phyloP scores from a whole-genome alignment of 2,797 vertebrate genomes.

The Enteromius trimaculatus region DNA sequence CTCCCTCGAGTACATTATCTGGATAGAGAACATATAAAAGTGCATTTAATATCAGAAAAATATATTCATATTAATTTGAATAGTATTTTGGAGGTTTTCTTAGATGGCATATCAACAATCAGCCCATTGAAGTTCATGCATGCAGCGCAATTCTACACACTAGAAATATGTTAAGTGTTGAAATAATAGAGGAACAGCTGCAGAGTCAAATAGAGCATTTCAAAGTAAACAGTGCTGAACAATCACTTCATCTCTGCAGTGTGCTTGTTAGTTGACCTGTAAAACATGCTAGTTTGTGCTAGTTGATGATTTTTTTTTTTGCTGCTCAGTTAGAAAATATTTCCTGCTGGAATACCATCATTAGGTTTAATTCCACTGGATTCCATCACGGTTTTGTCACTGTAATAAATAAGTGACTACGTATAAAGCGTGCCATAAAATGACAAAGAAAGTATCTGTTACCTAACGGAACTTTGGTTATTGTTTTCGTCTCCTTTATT shows the following conservation, averaged over 20 bases:
- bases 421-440: background rate
- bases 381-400: conserved; percentile 9
- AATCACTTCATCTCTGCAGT: background rate
- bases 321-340: background rate
- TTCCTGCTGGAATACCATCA: background rate
- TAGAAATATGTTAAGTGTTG: conserved; percentile 43
- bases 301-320: conserved; percentile 1
- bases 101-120: conserved; percentile 2
- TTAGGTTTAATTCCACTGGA: conserved; percentile 1
- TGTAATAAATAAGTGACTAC: background rate
- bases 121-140: conserved; percentile 14
- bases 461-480: conserved; percentile 69
- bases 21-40: conserved; percentile 37
- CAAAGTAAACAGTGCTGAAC: conserved; percentile 39
- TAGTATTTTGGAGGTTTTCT: background rate
- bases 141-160: conserved; percentile 14
- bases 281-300: conserved; percentile 19
- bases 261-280: conserved; percentile 19
- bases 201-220: conserved; percentile 35
- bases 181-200: conserved; percentile 51
- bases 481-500: conserved; percentile 66
- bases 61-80: background rate
- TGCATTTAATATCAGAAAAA: background rate
- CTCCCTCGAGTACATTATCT: conserved; percentile 62
- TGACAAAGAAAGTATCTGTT: conserved; percentile 24